phyloP scores from a whole-genome alignment of 2,888 invertebrate genomes.

The Masnerella sp. region DNA sequence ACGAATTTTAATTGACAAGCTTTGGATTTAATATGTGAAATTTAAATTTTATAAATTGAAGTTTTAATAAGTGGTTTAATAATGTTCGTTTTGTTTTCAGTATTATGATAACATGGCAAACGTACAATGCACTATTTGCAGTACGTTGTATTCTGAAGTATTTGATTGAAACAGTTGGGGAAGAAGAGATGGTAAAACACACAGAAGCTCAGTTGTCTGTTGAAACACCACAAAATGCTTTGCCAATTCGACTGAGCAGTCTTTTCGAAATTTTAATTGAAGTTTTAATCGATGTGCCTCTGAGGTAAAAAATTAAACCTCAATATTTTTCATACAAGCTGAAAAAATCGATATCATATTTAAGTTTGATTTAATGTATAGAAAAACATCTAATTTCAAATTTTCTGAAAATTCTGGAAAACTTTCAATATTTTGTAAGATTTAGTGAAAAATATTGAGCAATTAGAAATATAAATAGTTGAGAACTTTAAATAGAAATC shows the following conservation, averaged over 20 bases:
- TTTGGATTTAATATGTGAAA: not conserved
- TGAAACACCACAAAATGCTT: conserved; percentile 62
- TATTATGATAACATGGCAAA: conserved; percentile 92
- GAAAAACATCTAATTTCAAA: too few species aligned
- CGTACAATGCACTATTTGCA: conserved; percentile 94
- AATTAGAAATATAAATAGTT: too few species aligned
- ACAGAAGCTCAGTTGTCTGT: conserved; percentile 82
- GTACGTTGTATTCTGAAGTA: conserved; percentile 92
- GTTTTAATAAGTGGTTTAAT: not conserved
- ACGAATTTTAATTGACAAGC: not conserved
- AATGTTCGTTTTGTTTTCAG: conserved; percentile 80
- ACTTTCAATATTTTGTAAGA: too few species aligned
- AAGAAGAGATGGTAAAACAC: conserved; percentile 91
- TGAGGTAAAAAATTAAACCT: conserved; percentile 81
- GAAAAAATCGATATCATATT: too few species aligned
- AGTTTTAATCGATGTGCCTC: conserved; percentile 89
- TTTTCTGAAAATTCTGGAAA: too few species aligned
- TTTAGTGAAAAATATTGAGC: too few species aligned
- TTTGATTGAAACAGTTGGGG: conserved; percentile 92
- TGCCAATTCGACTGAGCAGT: conserved; percentile 81
- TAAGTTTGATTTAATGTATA: too few species aligned
- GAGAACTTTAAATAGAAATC: too few species aligned
- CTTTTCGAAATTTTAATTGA: conserved; percentile 88
- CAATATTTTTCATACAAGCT: too few species aligned
- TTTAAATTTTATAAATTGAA: not conserved